Evolutionary conservation across 1,140 invertebrate genomes (phyloP).

Genomic region (Diachasmimorpha longicaudata): DNA sequence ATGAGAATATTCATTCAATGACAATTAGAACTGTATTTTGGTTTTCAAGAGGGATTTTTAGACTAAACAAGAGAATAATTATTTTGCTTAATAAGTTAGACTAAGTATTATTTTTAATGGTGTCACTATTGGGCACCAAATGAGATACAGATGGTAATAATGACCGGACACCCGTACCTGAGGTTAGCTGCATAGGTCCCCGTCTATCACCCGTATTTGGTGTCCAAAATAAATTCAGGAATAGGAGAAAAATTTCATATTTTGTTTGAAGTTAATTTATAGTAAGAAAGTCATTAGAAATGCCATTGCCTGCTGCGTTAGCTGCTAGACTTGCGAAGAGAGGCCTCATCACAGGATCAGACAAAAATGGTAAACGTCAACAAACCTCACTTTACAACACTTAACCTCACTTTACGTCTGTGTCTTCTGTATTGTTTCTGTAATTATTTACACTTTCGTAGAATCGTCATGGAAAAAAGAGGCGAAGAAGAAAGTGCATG

Average conservation of each 20-base stretch:
- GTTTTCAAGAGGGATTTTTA: too few species aligned
- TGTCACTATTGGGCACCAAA: too few species aligned
- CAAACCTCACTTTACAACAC: slow-evolving; percentile 15
- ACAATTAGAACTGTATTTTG: too few species aligned
- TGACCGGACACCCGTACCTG: too few species aligned
- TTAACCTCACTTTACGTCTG: neutral
- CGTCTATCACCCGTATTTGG: too few species aligned
- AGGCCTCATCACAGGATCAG: slow-evolving; percentile 71
- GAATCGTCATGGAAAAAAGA: slow-evolving; percentile 49
- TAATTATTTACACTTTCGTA: slow-evolving; percentile 40
- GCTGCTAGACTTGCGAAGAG: slow-evolving; percentile 84
- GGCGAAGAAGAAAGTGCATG: slow-evolving; percentile 65
- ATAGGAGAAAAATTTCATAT: neutral
- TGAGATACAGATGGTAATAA: too few species aligned
- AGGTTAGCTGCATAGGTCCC: too few species aligned
- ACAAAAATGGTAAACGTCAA: slow-evolving; percentile 56
- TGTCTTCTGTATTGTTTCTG: neutral
- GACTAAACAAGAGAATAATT: too few species aligned
- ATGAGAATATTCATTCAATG: too few species aligned
- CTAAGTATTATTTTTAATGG: too few species aligned
- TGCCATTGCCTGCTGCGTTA: slow-evolving; percentile 88
- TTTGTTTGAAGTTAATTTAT: neutral
- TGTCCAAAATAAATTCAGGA: too few species aligned
- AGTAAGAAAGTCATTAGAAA: slow-evolving; percentile 46
- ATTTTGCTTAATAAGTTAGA: too few species aligned